phyloP scores from a whole-genome alignment of 2,888 invertebrate genomes.

The Andrena haemorrhoa region DNA sequence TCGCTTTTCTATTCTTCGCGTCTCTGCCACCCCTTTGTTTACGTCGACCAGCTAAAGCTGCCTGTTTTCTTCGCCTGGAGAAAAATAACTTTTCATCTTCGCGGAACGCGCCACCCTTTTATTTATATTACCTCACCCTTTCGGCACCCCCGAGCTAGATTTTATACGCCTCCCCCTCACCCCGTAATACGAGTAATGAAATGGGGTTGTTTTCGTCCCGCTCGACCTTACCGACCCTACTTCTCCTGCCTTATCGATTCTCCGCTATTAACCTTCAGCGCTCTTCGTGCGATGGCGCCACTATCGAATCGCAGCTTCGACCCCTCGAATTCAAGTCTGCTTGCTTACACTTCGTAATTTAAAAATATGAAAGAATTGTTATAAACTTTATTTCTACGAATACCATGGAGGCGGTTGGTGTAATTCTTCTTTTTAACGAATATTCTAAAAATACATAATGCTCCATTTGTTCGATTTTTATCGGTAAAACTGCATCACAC shows the following conservation, averaged over 20 bases:
- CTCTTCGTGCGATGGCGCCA: constrained; percentile 77
- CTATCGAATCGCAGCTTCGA: constrained; percentile 59
- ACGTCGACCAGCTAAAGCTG: constrained; percentile 69
- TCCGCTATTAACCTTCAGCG: constrained; percentile 63
- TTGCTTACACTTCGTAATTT: not conserved
- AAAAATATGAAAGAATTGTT: not conserved
- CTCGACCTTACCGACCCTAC: constrained; percentile 61
- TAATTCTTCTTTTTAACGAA: too few relatives aligned
- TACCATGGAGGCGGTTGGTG: too few relatives aligned
- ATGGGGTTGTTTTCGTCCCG: constrained; percentile 34
- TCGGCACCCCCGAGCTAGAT: constrained; percentile 21
- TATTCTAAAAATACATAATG: too few relatives aligned
- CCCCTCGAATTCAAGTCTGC: not conserved
- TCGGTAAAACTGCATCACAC: too few relatives aligned
- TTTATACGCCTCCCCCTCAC: constrained; percentile 60
- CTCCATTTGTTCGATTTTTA: too few relatives aligned
- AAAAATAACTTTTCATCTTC: constrained; percentile 78
- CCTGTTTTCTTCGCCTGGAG: constrained; percentile 61
- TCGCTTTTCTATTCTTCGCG: not conserved
- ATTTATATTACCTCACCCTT: constrained; percentile 67
- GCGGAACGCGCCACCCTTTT: constrained; percentile 68
- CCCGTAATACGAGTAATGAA: constrained; percentile 62
- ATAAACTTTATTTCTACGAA: not conserved
- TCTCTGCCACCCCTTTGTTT: constrained; percentile 71
- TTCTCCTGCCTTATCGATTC: constrained; percentile 68